Percentiles rank a stretch among this genome's conserved stretches.
These are phyloP conservation scores for Coenonympha glycerion DNA, from an alignment of 2,888 invertebrate genomes.

Conservation along the genomic window DNA sequence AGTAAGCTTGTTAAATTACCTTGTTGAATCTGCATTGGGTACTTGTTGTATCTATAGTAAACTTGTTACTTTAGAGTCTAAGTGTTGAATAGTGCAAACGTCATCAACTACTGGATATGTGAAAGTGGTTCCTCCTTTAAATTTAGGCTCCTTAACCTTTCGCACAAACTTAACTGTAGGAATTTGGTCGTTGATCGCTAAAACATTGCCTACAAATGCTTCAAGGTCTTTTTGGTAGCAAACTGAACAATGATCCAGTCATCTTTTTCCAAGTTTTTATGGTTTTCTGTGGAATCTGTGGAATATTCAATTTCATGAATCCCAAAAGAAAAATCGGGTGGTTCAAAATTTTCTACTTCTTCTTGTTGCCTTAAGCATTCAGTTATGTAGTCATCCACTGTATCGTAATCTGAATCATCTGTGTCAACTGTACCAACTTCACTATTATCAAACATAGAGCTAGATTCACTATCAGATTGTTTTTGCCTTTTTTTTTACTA, in stretches of 20 bases:
- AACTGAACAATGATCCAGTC: too few relatives aligned
- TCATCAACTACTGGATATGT: conserved; percentile 25
- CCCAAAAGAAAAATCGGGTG: conserved; percentile 8
- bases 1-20: not conserved
- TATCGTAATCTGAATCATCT: conserved; percentile 14
- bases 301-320: conserved; percentile 13
- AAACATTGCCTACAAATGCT: too few relatives aligned
- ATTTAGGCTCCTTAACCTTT: conserved; percentile 24
- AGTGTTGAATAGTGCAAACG: conserved; percentile 16
- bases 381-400: conserved; percentile 14
- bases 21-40: too few relatives aligned
- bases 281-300: conserved; percentile 1
- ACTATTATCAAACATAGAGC: not conserved
- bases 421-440: conserved; percentile 2
- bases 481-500: not conserved
- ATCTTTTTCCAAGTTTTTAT: too few relatives aligned
- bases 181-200: too few relatives aligned
- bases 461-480: too few relatives aligned
- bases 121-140: conserved; percentile 16
- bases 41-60: too few relatives aligned
- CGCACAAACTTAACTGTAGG: too few relatives aligned
- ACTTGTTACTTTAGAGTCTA: too few relatives aligned
- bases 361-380: conserved; percentile 16
- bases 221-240: too few relatives aligned
- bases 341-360: conserved; percentile 18